phyloP scores from a whole-genome alignment of 2,113 vertebrate genomes.

The Gnathonemus longibarbis region DNA sequence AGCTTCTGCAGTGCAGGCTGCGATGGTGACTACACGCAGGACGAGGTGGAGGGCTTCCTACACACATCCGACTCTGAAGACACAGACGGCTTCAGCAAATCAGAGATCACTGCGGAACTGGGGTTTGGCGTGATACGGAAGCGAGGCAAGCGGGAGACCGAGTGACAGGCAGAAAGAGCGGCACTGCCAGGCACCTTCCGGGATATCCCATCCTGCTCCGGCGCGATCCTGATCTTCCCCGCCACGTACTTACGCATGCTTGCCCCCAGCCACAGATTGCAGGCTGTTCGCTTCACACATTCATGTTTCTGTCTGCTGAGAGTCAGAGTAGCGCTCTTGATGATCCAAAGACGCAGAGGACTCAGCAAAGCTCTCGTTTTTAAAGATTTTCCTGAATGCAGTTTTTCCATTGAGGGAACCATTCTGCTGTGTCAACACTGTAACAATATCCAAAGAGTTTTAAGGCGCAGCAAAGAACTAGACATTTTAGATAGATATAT shows the following conservation, averaged over 20 bases:
- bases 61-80: neutral
- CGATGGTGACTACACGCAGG: constrained; percentile 46
- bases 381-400: neutral
- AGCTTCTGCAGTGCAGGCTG: constrained; percentile 47
- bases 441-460: neutral
- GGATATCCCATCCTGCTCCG: neutral
- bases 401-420: neutral
- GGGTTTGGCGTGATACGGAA: constrained; percentile 53
- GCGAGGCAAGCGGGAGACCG: constrained; percentile 53
- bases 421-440: neutral
- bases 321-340: neutral
- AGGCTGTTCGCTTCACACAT: neutral
- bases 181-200: neutral
- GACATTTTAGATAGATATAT: neutral
- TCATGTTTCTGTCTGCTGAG: neutral
- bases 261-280: neutral
- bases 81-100: neutral
- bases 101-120: neutral
- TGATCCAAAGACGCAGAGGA: neutral
- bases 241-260: neutral
- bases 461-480: neutral
- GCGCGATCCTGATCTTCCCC: neutral
- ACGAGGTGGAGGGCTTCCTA: neutral
- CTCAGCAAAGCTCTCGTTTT: neutral
- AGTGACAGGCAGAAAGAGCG: constrained; percentile 18